phyloP scores from a whole-genome alignment of 2,888 invertebrate species.

The Anoncus sp. region DNA sequence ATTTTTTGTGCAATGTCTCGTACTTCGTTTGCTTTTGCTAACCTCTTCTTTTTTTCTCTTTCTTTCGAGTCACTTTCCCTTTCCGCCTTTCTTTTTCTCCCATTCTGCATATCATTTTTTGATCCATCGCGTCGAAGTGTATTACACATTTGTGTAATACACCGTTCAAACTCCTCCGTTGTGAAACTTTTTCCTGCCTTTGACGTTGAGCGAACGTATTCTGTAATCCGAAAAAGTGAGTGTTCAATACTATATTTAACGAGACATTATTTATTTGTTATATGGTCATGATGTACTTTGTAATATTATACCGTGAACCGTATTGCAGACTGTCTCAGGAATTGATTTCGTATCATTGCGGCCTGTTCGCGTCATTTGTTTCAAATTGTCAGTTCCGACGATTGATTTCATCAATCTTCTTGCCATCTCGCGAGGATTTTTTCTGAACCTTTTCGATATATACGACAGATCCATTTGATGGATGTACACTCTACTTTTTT shows the following conservation, averaged over 20 bases:
- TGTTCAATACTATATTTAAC: too few species aligned
- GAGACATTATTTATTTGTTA: too few species aligned
- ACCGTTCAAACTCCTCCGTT: not conserved
- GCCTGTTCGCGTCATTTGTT: not conserved
- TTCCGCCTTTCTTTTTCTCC: not conserved
- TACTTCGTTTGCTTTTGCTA: not conserved
- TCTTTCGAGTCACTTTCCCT: not conserved
- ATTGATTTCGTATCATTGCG: not conserved
- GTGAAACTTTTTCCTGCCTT: not conserved
- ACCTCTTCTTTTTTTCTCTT: not conserved
- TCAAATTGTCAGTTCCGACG: not conserved
- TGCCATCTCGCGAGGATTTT: not conserved
- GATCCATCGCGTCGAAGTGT: constrained; percentile 8
- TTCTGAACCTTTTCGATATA: not conserved
- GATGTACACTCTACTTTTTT: not conserved
- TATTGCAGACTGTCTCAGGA: too few species aligned
- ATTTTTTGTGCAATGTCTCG: not conserved
- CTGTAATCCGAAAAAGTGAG: not conserved
- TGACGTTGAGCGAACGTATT: too few species aligned
- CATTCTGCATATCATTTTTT: not conserved
- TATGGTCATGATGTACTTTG: too few species aligned
- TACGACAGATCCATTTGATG: not conserved
- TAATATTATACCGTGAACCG: too few species aligned
- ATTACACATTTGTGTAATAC: constrained; percentile 3
- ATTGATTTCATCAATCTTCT: not conserved